Evolutionary conservation across 2,113 vertebrate species (phyloP), one percentile per base, ranked within the genome.

Genomic region (Actenoides lindsayi): DNA sequence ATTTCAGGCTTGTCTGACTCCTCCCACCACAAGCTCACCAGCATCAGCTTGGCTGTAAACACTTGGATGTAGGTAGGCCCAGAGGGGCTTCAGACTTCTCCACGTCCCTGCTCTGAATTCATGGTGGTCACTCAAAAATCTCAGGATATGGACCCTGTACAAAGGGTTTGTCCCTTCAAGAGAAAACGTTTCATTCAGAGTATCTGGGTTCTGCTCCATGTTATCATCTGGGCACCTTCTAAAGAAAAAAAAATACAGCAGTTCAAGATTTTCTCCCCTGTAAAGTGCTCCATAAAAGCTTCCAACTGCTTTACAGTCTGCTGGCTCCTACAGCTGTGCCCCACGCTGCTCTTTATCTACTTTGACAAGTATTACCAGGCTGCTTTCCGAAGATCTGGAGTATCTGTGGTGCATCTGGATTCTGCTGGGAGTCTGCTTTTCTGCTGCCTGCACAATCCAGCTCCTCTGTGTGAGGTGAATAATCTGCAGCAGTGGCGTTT

Each of bases 121-220:
- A 2, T 3, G 13, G 65, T 17, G 25, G 21, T 89, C 62, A 7
- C 70, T 76, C 27, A 27, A 35, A 85, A 79, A 60, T 31, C 53
- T 48, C 33, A 7, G 46, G 24, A 6, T 23, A 7, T 4, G 6
- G 41, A 64, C 8, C 15, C 30, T 0, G 0, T 6, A 12, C 17
- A 10, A 79, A 82, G 35, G 48, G 27, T 88, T 85, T 62, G 4
- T 79, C 53, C 11, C 63, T 84, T 51, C 23, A 21, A 35, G 46
- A 59, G 33, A 24, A 76, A 18, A 25, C 0, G 0, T 60, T 78
- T 53, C 11, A 3, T 28, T 30, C 57, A 21, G 12, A 60, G 39
- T 23, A 71, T 9, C 6, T 33, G 16, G 5, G 3, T 68, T 88
- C 57, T 71, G 8, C n/a, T 71, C 62, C 5, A 0, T 10, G 15